Evolutionary conservation across 2,113 vertebrate genomes (phyloP), one percentile per base, ranked within the genome.

Genomic region (Mormyrus lacerda): DNA sequence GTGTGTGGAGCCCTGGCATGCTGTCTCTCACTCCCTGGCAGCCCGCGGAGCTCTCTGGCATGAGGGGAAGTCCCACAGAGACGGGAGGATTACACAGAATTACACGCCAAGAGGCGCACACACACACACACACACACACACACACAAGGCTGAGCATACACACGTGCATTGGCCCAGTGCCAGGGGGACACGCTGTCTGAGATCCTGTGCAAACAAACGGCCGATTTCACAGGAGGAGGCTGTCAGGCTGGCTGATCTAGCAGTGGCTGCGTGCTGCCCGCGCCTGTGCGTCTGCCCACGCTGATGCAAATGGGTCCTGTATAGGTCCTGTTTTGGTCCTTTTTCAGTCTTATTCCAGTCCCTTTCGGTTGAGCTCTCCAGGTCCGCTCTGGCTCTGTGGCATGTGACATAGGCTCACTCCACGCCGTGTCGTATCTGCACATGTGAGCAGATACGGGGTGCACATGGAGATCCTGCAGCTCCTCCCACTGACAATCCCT

Each of bases 401-500:
- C 83, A 1, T 53, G 24, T 61, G 55, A 61, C 27, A 5, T 92
- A 92, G 89, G 88, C 90, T 86, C 89, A 87, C 35, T 65, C 58
- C 85, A 51, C 83, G 44, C 55, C 73, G 53, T 87, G 79, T 69
- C 87, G 24, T 27, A 85, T 51, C 55, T 53, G 90, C 87, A 92
- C 93, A 92, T 93, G 93, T 55, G 42, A 89, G 85, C 90, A 50
- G 91, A 90, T 89, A 92, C 91, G 85, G 92, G 73, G 51, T 21
- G 90, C 87, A 92, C 93, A 92, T 93, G 93, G 94, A 95, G 95
- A 95, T 92, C 94, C 93, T 94, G 94, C 95, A 94, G 93, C 90
- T 91, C 91, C 89, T 89, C 89, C 84, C 48, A 19, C 39, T 85
- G 65, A 39, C 87, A 48, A 61, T 61, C 85, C 44, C 89, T 50